Base-by-base conservation (phyloP, 2,797 vertebrate species). In the Chaetodon trifasciatus region DNA sequence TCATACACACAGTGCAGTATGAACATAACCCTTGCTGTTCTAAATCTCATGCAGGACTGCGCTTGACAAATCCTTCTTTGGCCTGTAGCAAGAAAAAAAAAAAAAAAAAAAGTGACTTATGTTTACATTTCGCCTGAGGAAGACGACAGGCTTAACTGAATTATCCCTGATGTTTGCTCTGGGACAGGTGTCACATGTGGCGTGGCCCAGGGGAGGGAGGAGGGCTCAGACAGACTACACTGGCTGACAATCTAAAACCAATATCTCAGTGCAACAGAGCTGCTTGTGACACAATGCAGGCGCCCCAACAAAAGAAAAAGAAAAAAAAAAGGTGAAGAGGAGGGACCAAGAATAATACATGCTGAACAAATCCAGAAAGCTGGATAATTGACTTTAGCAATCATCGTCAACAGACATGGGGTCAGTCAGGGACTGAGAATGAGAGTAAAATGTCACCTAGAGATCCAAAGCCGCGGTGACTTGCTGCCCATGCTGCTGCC, bases 81-180 rank as follows among this genome's bases (percentile, higher is more conserved):
- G 37, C 28, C 55, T 15, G 28, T 8, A 53, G 65, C 52, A 49
- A 62, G 72, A 16, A 39, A 42, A 28, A 23, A n/a, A 58, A 60
- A 74, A 12, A 35, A 44, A 58, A 16, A 42, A 68, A 24, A 63
- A 79, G 56, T 9, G 50, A 67, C 72, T 57, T 13, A 21, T 80
- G 73, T 92, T 88, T 86, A 83, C 82, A 82, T 79, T 86, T 67
- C 8, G 47, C 57, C 61, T 19, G 1, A 42, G 58, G 70, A 56
- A 75, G 67, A 78, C 8, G 9, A 80, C 71, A 23, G 57, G 76
- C 64, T 88, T 74, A 86, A 67, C 28, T 64, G 62, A 74, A 79
- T 85, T 65, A 78, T 63, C 49, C 21, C 65, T 74, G 69, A 79
- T 93, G 89, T 93, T 94, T 93, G 86, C 88, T 89, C 55, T 89